Conservation (phyloP, 2,888 invertebrate genomes). For the Caenorhabditis sp. region DNA sequence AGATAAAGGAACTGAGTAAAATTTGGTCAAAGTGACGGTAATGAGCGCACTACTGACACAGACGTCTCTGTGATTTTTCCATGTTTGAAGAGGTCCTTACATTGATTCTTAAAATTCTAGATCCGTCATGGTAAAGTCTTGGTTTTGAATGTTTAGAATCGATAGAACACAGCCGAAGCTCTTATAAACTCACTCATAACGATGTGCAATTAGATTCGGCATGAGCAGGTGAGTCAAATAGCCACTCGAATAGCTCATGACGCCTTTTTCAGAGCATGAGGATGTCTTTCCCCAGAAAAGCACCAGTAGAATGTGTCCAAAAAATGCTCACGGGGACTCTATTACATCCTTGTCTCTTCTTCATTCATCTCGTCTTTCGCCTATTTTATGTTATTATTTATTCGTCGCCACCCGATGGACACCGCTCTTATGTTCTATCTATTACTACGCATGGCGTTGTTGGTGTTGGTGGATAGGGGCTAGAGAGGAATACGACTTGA, state of each 20-base stretch:
- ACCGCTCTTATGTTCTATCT: conserved; percentile 30
- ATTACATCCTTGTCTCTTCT: conserved; percentile 55
- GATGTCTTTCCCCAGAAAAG: background rate
- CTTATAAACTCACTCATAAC: conserved; percentile 63
- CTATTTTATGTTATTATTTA: conserved; percentile 67
- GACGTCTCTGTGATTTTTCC: no score
- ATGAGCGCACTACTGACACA: no score
- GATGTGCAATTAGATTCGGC: conserved; percentile 50
- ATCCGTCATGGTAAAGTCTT: no score
- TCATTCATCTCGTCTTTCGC: conserved; percentile 36
- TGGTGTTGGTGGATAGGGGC: conserved; percentile 8
- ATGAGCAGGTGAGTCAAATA: conserved; percentile 62
- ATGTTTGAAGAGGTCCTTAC: no score
- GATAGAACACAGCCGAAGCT: no score
- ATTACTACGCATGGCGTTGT: conserved; percentile 33
- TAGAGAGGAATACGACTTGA: no score
- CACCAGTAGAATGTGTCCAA: conserved; percentile 47
- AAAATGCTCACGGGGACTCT: conserved; percentile 67
- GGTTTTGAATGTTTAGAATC: no score
- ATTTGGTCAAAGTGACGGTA: no score
- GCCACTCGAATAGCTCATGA: conserved; percentile 45
- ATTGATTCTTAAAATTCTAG: no score
- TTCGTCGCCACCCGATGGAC: conserved; percentile 48
- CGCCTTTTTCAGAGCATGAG: conserved; percentile 4
- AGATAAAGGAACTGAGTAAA: no score